Base-by-base conservation (phyloP, 92 coral and sea anemone genomes). In the Parazoanthus atlanticus region DNA sequence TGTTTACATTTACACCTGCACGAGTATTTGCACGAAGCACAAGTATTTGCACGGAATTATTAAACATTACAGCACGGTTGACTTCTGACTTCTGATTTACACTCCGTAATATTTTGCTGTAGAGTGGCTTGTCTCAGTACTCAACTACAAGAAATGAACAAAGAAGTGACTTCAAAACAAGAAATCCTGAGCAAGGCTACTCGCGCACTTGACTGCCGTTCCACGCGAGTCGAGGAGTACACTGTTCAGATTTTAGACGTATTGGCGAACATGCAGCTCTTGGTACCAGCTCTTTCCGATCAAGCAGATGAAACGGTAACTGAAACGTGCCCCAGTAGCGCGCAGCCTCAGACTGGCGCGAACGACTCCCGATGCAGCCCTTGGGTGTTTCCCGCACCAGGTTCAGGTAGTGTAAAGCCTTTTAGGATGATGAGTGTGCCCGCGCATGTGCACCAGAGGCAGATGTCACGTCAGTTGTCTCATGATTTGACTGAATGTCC, bases 401-500 rank as follows among this genome's bases (percentile, higher is more conserved):
- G 94, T 75, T 89, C 90, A 73, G 91, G 92, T 61, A 85, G 52
- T 30, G 65, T 88, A 76, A 78, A 84, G 89, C 88, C 90, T 31
- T 86, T 85, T 58, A 93, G 98, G 19, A 89, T 94, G 94, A 83
- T 93, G 87, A 94, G 98, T 76, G 93, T 94, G 71, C 98, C 98
- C 31, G 95, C 93, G 31, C 94, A 94, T 52, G 80, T 94, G 75
- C 91, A 94, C 86, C 89, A 91, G 83, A 82, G 74, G 79, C 90
- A 83, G 19, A 75, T 85, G 78, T 74, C 80, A 15, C 87, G 79
- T 43, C 87, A 84, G 33, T 17, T 84, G 41, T 69, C 87, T 13
- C 87, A 32, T 46, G 87, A 84, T 56, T 47, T 46, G 66, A 73
- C 17, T 26, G 78, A 43, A 84, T 61, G 56, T 28, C 23, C 78